Evolutionary conservation across 2,113 vertebrate genomes (phyloP).

Genomic region (Mystacornis crossleyi): DNA sequence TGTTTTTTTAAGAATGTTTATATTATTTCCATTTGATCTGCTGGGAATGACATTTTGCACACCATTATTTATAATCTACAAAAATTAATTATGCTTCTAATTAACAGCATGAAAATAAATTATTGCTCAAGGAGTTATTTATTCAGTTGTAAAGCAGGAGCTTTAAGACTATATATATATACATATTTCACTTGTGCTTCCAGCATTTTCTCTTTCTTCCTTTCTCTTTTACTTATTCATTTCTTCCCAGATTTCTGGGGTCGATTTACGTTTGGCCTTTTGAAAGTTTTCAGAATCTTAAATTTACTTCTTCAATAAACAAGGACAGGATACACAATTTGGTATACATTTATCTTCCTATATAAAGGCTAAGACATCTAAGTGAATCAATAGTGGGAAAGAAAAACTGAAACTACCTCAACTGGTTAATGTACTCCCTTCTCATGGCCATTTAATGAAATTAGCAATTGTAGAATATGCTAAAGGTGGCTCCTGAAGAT

Average conservation of each 20-base stretch:
- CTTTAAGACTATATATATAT: constrained; percentile 16
- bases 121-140: constrained; percentile 77
- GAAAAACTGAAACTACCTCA: background rate
- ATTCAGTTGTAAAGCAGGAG: constrained; percentile 66
- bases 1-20: constrained; percentile 60
- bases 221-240: constrained; percentile 18
- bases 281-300: background rate
- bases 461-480: background rate
- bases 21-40: constrained; percentile 75
- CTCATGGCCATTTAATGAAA: background rate
- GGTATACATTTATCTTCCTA: background rate
- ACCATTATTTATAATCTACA: constrained; percentile 80
- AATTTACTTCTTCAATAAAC: background rate
- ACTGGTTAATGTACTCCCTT: background rate
- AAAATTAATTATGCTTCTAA: constrained; percentile 84
- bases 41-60: constrained; percentile 71
- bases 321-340: background rate
- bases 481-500: background rate
- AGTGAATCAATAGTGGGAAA: background rate
- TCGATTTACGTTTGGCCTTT: background rate
- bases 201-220: background rate
- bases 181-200: constrained; percentile 42
- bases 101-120: constrained; percentile 81
- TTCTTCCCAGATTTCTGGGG: constrained; percentile 19
- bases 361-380: background rate